Evolutionary conservation across 1,140 invertebrate species (phyloP).

Genomic region (Marisa cornuarietis): DNA sequence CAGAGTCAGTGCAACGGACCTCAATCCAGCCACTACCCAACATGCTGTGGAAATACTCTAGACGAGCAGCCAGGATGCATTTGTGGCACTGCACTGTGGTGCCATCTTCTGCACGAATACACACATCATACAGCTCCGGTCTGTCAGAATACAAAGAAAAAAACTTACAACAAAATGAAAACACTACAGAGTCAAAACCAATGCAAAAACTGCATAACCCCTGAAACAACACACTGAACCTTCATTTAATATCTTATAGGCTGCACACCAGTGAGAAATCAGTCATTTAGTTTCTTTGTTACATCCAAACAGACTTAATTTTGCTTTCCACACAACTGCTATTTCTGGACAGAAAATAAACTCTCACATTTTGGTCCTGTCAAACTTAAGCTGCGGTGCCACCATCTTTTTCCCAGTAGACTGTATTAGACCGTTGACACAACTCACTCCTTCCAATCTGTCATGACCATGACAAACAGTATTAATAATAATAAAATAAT

Average conservation of each 20-base stretch:
- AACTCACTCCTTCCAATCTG: slow-evolving; percentile 58
- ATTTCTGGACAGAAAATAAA: not conserved
- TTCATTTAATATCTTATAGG: too few species aligned
- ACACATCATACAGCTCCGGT: slow-evolving; percentile 72
- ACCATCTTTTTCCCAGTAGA: slow-evolving; percentile 39
- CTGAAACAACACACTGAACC: too few species aligned
- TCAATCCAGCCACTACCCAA: slow-evolving; percentile 76
- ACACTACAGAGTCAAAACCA: not conserved
- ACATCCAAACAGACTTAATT: too few species aligned
- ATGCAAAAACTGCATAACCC: not conserved
- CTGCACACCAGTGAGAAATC: not conserved
- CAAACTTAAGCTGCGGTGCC: slow-evolving; percentile 44
- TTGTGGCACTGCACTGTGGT: slow-evolving; percentile 75
- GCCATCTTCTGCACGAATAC: slow-evolving; percentile 68
- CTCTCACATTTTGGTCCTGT: slow-evolving; percentile 55
- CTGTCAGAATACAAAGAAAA: slow-evolving; percentile 30
- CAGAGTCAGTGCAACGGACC: slow-evolving; percentile 21
- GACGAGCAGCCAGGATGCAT: slow-evolving; percentile 76
- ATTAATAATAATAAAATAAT: too few species aligned
- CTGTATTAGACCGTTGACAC: slow-evolving; percentile 46
- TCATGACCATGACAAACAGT: slow-evolving; percentile 26
- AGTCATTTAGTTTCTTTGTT: not conserved
- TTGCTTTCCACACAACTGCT: not conserved
- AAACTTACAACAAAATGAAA: not conserved
- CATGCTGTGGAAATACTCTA: slow-evolving; percentile 82